A percentile compares a stretch with the other conserved stretches of the same genome.
phyloP scores from a whole-genome alignment of 1,140 invertebrate genomes.

The Aphelenchoides fujianensis region DNA sequence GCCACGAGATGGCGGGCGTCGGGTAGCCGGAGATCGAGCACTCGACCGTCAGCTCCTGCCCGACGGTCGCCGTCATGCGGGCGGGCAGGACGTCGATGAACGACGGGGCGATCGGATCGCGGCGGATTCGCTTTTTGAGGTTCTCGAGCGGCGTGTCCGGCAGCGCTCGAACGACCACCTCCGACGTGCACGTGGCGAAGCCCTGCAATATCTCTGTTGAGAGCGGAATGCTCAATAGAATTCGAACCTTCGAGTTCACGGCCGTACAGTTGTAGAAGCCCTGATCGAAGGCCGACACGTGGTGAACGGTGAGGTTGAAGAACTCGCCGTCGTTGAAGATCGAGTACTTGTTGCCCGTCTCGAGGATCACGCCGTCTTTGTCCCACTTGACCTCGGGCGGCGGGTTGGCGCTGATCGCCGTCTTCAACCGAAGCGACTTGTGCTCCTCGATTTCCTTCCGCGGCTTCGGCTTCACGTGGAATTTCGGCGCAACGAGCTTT shows the following conservation, averaged over 20 bases:
- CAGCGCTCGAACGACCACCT: slow-evolving; percentile 48
- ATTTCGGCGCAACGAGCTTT: slow-evolving; percentile 22
- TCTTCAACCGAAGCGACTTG: slow-evolving; percentile 58
- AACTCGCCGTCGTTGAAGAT: slow-evolving; percentile 62
- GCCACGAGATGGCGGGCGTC: slow-evolving; percentile 52
- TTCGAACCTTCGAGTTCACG: slow-evolving; percentile 49
- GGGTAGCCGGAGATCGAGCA: slow-evolving; percentile 49
- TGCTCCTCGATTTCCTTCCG: slow-evolving; percentile 56
- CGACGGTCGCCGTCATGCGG: slow-evolving; percentile 29
- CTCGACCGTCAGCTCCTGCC: slow-evolving; percentile 50
- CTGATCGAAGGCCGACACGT: slow-evolving; percentile 48
- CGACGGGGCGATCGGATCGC: slow-evolving; percentile 45
- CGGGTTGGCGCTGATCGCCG: slow-evolving; percentile 57
- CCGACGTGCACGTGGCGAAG: slow-evolving; percentile 51
- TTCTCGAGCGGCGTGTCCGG: slow-evolving; percentile 22
- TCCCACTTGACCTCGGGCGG: slow-evolving; percentile 53
- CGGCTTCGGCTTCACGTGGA: slow-evolving; percentile 59
- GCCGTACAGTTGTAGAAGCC: slow-evolving; percentile 62
- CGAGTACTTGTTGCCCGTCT: slow-evolving; percentile 61
- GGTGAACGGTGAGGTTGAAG: slow-evolving; percentile 60
- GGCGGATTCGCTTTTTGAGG: slow-evolving; percentile 41
- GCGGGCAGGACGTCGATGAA: slow-evolving; percentile 60
- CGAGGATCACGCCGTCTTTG: slow-evolving; percentile 57
- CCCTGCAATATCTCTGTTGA: no score
- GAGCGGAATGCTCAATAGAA: no score